A percentile compares a stretch with the other conserved stretches of the same genome.
phyloP scores from a whole-genome alignment of 2,797 vertebrate genomes.

The Naso thynnoides region DNA sequence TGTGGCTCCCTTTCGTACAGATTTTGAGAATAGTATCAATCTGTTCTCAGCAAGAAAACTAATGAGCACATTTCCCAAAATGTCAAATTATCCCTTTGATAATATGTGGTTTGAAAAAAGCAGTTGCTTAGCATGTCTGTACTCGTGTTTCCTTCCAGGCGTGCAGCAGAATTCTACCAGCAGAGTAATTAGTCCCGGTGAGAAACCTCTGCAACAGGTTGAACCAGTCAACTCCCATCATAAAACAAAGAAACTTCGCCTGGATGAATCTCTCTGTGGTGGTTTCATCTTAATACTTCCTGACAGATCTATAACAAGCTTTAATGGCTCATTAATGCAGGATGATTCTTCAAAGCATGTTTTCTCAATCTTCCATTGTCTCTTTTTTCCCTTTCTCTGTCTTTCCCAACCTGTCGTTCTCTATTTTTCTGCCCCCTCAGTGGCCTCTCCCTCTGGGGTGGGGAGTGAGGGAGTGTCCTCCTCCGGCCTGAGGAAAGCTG shows the following conservation, averaged over 20 bases:
- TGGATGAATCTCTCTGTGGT: conserved; percentile 71
- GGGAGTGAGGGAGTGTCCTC: conserved; percentile 57
- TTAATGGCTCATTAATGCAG: not conserved
- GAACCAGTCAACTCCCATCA: conserved; percentile 52
- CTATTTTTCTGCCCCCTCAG: conserved; percentile 40
- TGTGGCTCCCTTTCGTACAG: too few species aligned
- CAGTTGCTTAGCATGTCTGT: not conserved
- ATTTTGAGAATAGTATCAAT: not conserved
- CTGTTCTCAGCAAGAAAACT: not conserved
- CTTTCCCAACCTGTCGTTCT: conserved; percentile 15
- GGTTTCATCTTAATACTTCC: not conserved
- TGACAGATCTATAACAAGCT: not conserved
- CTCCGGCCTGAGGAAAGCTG: conserved; percentile 60
- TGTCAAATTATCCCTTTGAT: not conserved
- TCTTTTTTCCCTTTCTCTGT: conserved; percentile 33
- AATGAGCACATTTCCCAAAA: not conserved
- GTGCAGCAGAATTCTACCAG: conserved; percentile 35
- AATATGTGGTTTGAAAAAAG: not conserved
- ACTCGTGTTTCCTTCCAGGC: conserved; percentile 44
- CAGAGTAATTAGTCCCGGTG: conserved; percentile 26
- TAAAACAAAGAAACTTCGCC: conserved; percentile 70
- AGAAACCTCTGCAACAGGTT: conserved; percentile 57
- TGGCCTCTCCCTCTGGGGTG: conserved; percentile 49
- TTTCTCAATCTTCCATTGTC: conserved; percentile 33
- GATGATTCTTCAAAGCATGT: not conserved